Percentiles rank a stretch among this genome's conserved stretches.
Conservation (phyloP, 2,797 vertebrate genomes). For the Glyptemys insculpta region DNA sequence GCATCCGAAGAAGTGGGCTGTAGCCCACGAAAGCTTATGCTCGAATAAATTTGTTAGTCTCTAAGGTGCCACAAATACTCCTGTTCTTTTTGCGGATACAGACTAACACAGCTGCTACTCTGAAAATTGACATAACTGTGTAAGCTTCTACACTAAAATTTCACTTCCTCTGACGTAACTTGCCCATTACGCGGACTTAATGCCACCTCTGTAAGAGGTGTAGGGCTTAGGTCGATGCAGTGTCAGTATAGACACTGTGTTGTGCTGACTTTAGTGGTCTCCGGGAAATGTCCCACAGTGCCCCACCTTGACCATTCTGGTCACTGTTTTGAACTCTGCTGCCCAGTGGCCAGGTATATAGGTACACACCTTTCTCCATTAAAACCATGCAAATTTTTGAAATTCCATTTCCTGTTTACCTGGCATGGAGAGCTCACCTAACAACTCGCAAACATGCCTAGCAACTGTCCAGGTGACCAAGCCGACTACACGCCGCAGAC, state of each 20-base stretch:
- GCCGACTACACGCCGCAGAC: too few relatives aligned
- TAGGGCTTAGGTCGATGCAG: background rate
- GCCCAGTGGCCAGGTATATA: background rate
- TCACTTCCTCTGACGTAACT: background rate
- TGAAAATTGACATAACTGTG: background rate
- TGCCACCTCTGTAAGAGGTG: background rate
- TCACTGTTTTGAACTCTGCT: background rate
- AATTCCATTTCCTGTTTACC: background rate
- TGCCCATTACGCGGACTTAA: accelerated
- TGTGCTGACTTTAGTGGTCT: background rate
- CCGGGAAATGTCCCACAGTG: background rate
- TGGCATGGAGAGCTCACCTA: too few relatives aligned
- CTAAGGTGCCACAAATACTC: too few relatives aligned
- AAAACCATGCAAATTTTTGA: background rate
- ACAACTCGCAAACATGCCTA: too few relatives aligned
- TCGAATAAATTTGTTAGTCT: too few relatives aligned
- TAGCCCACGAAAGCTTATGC: too few relatives aligned
- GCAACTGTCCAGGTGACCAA: too few relatives aligned
- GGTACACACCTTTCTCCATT: background rate
- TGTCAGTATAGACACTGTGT: background rate
- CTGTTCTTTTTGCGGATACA: too few relatives aligned
- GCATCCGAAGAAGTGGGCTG: too few relatives aligned
- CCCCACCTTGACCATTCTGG: background rate
- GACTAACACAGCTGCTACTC: too few relatives aligned
- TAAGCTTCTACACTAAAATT: background rate